Evolutionary conservation across 2,113 vertebrate species (phyloP).

Genomic region (Tetraodon nigroviridis): DNA sequence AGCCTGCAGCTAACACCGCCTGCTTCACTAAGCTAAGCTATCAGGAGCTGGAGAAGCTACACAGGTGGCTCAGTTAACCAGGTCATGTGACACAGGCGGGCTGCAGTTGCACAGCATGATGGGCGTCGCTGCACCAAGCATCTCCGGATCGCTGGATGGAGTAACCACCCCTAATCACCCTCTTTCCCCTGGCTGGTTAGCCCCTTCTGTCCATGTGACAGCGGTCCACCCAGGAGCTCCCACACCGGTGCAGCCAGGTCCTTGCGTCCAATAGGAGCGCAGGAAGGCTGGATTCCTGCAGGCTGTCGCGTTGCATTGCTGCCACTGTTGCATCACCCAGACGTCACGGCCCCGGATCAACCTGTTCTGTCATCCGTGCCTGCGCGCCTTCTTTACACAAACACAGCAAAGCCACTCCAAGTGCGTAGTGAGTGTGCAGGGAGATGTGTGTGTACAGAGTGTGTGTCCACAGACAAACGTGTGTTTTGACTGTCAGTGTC

Average conservation of each 20-base stretch:
- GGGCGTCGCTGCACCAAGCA: constrained; percentile 21
- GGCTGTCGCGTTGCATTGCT: not conserved
- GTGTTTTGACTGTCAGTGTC: too few species aligned
- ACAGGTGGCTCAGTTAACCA: too few species aligned
- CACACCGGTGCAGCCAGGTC: not conserved
- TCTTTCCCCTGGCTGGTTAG: not conserved
- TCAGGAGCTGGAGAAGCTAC: too few species aligned
- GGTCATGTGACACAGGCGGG: not conserved
- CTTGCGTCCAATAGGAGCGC: too few species aligned
- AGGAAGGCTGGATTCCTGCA: too few species aligned
- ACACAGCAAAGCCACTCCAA: too few species aligned
- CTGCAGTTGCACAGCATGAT: constrained; percentile 16
- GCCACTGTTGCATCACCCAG: not conserved
- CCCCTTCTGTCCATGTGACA: constrained; percentile 1
- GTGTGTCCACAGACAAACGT: too few species aligned
- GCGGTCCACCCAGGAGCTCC: constrained; percentile 5
- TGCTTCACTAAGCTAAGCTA: too few species aligned
- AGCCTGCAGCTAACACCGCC: too few species aligned
- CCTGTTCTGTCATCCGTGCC: not conserved
- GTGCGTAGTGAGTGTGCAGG: too few species aligned
- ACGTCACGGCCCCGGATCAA: not conserved
- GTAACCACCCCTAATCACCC: constrained; percentile 39
- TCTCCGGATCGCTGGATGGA: constrained; percentile 40
- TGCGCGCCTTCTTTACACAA: not conserved
- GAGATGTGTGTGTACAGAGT: too few species aligned